phyloP scores from a whole-genome alignment of 2,888 invertebrate species.

The Scaptomyza tumidula region DNA sequence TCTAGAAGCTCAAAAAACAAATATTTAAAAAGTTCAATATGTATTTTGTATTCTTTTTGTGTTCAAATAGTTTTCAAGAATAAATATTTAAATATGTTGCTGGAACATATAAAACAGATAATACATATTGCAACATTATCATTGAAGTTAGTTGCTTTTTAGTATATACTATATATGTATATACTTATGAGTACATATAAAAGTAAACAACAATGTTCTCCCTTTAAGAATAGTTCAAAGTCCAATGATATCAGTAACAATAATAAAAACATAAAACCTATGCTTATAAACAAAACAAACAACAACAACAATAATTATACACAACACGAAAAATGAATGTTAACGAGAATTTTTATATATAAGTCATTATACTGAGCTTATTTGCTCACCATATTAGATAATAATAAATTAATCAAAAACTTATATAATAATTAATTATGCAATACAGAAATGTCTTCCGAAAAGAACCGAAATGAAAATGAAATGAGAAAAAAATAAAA shows the following conservation, averaged over 20 bases:
- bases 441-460: conserved; percentile 71
- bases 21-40: background rate
- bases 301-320: conserved; percentile 59
- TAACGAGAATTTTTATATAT: conserved; percentile 53
- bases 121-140: conserved; percentile 11
- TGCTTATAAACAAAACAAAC: conserved; percentile 36
- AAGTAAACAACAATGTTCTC: conserved; percentile 24
- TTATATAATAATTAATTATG: conserved; percentile 57
- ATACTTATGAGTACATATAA: conserved; percentile 12
- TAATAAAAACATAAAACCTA: conserved; percentile 36
- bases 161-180: conserved; percentile 14
- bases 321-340: conserved; percentile 51
- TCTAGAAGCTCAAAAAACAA: too few species aligned
- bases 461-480: conserved; percentile 33
- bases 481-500: conserved; percentile 24
- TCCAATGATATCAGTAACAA: conserved; percentile 50
- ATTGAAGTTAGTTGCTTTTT: background rate
- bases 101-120: conserved; percentile 1
- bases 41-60: too few species aligned
- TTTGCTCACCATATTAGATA: conserved; percentile 60
- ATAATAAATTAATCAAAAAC: conserved; percentile 52
- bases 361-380: conserved; percentile 59
- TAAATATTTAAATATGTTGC: conserved; percentile 4
- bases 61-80: conserved; percentile 3
- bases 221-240: conserved; percentile 47